Evolutionary conservation across 2,888 invertebrate species (phyloP), one percentile per base, ranked within the genome.

Genomic region (Dastarcus helophoroides): DNA sequence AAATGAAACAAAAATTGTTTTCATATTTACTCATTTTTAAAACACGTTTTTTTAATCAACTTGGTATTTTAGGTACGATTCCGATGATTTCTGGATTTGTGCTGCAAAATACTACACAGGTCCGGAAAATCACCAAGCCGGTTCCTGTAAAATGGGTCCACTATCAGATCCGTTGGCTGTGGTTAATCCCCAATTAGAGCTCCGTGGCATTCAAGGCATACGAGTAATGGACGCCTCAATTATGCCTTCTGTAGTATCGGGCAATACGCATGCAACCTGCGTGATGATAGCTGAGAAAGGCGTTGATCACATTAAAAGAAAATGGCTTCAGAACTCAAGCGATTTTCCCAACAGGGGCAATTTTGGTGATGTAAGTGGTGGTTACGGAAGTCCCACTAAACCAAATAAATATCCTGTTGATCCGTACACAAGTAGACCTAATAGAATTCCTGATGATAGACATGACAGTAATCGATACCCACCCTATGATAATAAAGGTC

Each of bases 131-230:
- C 85, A 85, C 55, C 84, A 84, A 57, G 78, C 75, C 1, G 84
- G 84, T 5, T 78, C 83, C 1, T 81, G 80, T 53, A 84, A 82
- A 67, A 85, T 86, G 82, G 85, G 84, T 0, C 77, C 82, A 0
- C 44, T 54, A 0, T 61, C 61, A 1, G 84, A 85, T 54, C 73
- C 72, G 0, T 65, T 75, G 65, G 78, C 83, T 0, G 84, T 84
- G 0, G 83, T 84, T 0, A 76, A 83, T 54, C 67, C 74, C 35
- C 69, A 73, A 52, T 61, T 84, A 1, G 65, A 57, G 42, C 76
- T 79, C 0, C 63, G 74, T 42, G 79, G 79, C 0, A 62, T 79
- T 26, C 56, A 63, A 37, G 74, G 75, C 55, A 53, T 67, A 36
- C 50, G 65, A 36, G 61, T 70, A 2, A 66, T 66, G 43, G 71